These are phyloP conservation scores for Conops quadrifasciatus DNA, from an alignment of 2,888 invertebrate genomes.

Conservation along the genomic window DNA sequence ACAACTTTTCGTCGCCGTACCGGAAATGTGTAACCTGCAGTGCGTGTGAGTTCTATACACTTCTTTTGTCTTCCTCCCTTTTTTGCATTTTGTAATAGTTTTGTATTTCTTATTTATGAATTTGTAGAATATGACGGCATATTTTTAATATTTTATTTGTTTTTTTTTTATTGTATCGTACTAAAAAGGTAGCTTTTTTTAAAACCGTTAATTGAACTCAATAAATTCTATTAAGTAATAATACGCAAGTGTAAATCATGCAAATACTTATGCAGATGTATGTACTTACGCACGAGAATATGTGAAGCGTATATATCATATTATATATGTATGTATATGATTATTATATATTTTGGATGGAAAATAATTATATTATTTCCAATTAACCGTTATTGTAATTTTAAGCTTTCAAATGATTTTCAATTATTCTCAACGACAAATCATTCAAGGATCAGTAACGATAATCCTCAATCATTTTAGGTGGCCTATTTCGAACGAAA, in stretches of 20 bases:
- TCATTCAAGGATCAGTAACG: too few relatives aligned
- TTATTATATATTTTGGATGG: too few relatives aligned
- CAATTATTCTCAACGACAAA: too few relatives aligned
- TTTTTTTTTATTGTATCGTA: not conserved
- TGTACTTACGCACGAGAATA: not conserved
- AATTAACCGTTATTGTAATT: too few relatives aligned
- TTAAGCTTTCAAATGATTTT: too few relatives aligned
- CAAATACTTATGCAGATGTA: not conserved
- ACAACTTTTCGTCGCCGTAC: constrained; percentile 10
- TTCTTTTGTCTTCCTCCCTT: not conserved
- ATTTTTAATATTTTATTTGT: too few relatives aligned
- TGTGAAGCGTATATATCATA: too few relatives aligned
- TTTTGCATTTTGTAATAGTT: constrained; percentile 2
- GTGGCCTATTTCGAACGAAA: too few relatives aligned
- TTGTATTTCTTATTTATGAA: constrained; percentile 11
- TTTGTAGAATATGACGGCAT: constrained; percentile 15
- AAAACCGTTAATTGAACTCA: not conserved
- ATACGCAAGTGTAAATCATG: not conserved
- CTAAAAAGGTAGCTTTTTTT: not conserved
- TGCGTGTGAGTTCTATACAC: constrained; percentile 8
- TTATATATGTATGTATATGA: too few relatives aligned
- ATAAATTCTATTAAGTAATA: constrained; percentile 5
- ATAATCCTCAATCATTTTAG: too few relatives aligned
- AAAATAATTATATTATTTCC: too few relatives aligned
- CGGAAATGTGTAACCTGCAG: constrained; percentile 22